phyloP scores from a whole-genome alignment of 2,797 vertebrate genomes.

The Trachurus trachurus region DNA sequence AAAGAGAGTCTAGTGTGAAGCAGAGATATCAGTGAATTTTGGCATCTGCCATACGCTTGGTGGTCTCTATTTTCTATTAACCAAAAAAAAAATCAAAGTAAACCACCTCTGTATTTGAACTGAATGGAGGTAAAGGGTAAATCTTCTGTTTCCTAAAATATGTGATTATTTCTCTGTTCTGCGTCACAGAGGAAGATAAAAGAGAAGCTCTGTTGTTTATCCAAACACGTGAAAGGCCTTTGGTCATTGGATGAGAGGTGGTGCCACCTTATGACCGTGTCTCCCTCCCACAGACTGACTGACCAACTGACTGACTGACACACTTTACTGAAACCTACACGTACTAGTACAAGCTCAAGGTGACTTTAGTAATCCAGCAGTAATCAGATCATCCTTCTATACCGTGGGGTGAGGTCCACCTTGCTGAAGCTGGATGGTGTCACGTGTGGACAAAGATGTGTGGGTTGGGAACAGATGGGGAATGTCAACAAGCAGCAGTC shows the following conservation, averaged over 20 bases:
- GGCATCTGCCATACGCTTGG: not conserved
- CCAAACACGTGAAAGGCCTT: not conserved
- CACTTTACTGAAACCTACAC: not conserved
- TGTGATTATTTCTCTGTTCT: conserved; percentile 13
- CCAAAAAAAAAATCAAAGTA: not conserved
- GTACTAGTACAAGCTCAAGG: conserved; percentile 15
- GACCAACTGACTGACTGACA: conserved; percentile 6
- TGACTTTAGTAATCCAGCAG: conserved; percentile 2
- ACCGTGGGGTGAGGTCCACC: not conserved
- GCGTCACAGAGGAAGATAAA: not conserved
- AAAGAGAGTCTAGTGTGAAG: not conserved
- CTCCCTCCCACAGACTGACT: not conserved
- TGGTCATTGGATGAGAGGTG: not conserved
- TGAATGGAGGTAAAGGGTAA: not conserved
- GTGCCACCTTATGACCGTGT: not conserved
- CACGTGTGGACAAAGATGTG: not conserved
- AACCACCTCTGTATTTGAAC: not conserved
- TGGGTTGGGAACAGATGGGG: conserved; percentile 12
- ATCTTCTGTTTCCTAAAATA: conserved; percentile 25
- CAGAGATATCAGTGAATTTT: not conserved
- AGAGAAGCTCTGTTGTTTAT: not conserved
- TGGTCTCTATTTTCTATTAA: too few species aligned
- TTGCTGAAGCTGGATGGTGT: not conserved
- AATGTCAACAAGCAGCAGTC: conserved; percentile 17
- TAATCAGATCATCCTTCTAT: not conserved